phyloP scores from a whole-genome alignment of 2,113 vertebrate genomes.

The Platysternon megacephalum region DNA sequence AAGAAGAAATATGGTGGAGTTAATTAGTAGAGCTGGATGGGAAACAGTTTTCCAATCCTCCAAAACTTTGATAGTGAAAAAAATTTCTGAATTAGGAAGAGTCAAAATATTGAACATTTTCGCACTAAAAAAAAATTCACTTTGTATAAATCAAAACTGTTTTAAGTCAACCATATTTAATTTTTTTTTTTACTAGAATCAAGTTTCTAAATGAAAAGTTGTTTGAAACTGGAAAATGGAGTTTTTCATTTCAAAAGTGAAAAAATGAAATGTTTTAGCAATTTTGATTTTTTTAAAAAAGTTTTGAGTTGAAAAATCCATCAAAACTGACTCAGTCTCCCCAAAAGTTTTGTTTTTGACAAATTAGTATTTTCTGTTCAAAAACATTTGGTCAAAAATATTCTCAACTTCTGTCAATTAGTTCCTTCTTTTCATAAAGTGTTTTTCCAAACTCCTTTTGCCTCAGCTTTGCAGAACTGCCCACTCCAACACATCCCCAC shows the following conservation, averaged over 20 bases:
- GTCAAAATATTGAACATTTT: background rate
- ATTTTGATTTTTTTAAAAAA: too few relatives aligned
- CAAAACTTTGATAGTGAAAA: background rate
- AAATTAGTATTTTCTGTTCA: background rate
- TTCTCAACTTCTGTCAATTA: slow-evolving; percentile 29
- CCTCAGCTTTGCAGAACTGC: background rate
- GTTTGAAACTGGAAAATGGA: background rate
- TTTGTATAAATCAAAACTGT: background rate
- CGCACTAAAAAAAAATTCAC: background rate
- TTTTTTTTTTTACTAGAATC: background rate
- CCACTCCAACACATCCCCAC: slow-evolving; percentile 5
- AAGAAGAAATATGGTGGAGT: slow-evolving; percentile 54
- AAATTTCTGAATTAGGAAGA: background rate
- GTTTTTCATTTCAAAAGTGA: too few relatives aligned
- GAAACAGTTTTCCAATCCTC: background rate
- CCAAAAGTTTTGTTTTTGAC: background rate
- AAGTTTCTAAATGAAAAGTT: too few relatives aligned
- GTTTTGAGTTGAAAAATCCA: too few relatives aligned
- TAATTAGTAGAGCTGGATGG: slow-evolving; percentile 31
- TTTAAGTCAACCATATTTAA: background rate
- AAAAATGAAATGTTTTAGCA: too few relatives aligned
- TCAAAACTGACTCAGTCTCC: too few relatives aligned
- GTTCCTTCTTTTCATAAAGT: slow-evolving; percentile 24
- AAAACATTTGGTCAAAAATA: background rate
- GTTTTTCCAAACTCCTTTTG: slow-evolving; percentile 26